phyloP scores from a whole-genome alignment of 2,888 invertebrate genomes.

The Meteorus cinctellus region DNA sequence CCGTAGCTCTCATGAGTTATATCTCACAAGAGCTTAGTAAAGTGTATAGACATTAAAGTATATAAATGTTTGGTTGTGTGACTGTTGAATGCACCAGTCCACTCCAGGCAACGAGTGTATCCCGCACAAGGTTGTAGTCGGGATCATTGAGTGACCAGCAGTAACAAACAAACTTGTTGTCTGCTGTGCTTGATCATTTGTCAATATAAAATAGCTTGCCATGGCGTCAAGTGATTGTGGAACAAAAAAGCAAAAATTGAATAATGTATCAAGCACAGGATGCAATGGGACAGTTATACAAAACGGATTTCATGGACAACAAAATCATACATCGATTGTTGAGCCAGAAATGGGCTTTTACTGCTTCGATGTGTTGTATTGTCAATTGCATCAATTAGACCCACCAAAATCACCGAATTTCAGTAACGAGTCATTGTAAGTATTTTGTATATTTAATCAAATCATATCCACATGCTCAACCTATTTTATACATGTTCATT shows the following conservation, averaged over 20 bases:
- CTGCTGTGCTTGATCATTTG: constrained; percentile 4
- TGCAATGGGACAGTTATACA: constrained; percentile 74
- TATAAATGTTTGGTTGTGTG: too few species aligned
- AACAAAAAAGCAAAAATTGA: constrained; percentile 93
- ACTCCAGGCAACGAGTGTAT: too few species aligned
- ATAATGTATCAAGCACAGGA: constrained; percentile 78
- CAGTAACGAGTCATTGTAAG: constrained; percentile 96
- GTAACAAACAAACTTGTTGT: neutral
- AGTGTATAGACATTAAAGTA: too few species aligned
- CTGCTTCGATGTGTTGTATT: constrained; percentile 98
- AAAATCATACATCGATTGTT: constrained; percentile 76
- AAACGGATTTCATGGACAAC: constrained; percentile 64
- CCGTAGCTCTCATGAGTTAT: neutral
- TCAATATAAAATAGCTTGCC: constrained; percentile 53
- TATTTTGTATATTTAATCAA: constrained; percentile 59
- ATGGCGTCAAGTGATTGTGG: constrained; percentile 96
- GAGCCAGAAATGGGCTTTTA: constrained; percentile 98
- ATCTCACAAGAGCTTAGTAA: too few species aligned
- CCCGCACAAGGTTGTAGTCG: too few species aligned
- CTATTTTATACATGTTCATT: neutral
- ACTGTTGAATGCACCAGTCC: too few species aligned
- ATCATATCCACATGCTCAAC: neutral
- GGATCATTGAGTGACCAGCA: neutral
- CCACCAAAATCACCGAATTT: constrained; percentile 94
- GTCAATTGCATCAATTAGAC: constrained; percentile 93